A percentile compares a stretch with the other conserved stretches of the same genome.
phyloP scores from a whole-genome alignment of 35 echinoderm and acorn worm genomes.

The Nesometra sesokonis region DNA sequence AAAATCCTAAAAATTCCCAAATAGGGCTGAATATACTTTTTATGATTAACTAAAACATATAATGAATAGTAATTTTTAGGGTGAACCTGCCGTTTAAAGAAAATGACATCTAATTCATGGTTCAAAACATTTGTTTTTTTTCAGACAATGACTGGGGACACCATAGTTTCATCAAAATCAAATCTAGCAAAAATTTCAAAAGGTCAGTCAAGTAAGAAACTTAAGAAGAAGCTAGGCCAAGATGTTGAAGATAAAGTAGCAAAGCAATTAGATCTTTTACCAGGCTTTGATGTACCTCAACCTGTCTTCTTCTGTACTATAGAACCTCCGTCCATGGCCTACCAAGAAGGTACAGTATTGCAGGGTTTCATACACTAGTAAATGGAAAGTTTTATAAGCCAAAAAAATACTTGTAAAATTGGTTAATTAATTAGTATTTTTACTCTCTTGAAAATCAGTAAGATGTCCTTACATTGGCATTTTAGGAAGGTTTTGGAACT shows the following conservation, averaged over 20 bases:
- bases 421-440: no score
- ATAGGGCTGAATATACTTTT: no score
- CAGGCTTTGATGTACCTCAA: slow-evolving; percentile 49
- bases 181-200: slow-evolving; percentile 37
- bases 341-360: slow-evolving; percentile 89
- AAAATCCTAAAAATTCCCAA: no score
- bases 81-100: no score
- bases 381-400: no score
- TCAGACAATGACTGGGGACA: slow-evolving; percentile 86
- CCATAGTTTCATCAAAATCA: slow-evolving; percentile 71
- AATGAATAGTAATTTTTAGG: no score
- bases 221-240: background rate
- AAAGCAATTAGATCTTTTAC: slow-evolving; percentile 18
- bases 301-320: slow-evolving; percentile 96
- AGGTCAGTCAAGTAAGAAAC: background rate
- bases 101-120: background rate
- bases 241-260: background rate
- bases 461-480: background rate
- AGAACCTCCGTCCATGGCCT: slow-evolving; percentile 73
- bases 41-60: no score
- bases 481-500: no score
- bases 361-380: no score
- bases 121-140: background rate
- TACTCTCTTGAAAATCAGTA: no score
- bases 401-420: no score